Evolutionary conservation across 2,888 invertebrate genomes (phyloP), one percentile per base, ranked within the genome.

Genomic region (Shargacucullia verbasci): DNA sequence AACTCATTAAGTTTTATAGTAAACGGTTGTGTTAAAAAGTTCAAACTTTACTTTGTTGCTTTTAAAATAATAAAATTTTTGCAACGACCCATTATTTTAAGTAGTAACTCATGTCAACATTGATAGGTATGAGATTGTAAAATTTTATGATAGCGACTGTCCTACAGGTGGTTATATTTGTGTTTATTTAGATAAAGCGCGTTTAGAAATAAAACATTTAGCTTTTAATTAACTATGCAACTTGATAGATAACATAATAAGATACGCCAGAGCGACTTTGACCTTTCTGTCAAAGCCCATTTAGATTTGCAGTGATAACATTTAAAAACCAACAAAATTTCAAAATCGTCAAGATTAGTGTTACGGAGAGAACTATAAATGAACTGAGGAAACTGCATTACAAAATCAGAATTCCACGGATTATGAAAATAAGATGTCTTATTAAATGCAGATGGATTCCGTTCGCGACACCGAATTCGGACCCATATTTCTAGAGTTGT

Each of bases 401-500:
- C n/a, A n/a, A n/a, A n/a, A n/a, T n/a, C n/a, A n/a, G n/a, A n/a
- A n/a, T n/a, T n/a, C n/a, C n/a, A n/a, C n/a, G n/a, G n/a, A n/a
- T n/a, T n/a, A n/a, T n/a, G n/a, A n/a, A n/a, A 20, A 20, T 20
- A 20, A 33, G 4, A n/a, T n/a, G 4, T 10, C 33, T 33, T n/a
- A 34, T 14, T 13, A 0, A 29, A 7, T 12, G 8, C 13, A 29
- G 2, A 25, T 20, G 33, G 43, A 64, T 77, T 49, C 53, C 70
- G 38, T 67, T 81, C n/a, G 9, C 29, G 29, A 80, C 34, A 80
- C 65, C 33, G 79, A 86, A 82, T 84, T 60, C 43, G 46, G 45
- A 29, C 78, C 59, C 47, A 62, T 81, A 84, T 85, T 84, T 80
- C 82, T 79, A 66, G 78, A 78, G 78, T 78, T 81, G 79, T 83